A percentile compares a stretch with the other conserved stretches of the same genome.
Evolutionary conservation across 2,113 vertebrate species (phyloP).

Genomic region (Anas platyrhynchos): DNA sequence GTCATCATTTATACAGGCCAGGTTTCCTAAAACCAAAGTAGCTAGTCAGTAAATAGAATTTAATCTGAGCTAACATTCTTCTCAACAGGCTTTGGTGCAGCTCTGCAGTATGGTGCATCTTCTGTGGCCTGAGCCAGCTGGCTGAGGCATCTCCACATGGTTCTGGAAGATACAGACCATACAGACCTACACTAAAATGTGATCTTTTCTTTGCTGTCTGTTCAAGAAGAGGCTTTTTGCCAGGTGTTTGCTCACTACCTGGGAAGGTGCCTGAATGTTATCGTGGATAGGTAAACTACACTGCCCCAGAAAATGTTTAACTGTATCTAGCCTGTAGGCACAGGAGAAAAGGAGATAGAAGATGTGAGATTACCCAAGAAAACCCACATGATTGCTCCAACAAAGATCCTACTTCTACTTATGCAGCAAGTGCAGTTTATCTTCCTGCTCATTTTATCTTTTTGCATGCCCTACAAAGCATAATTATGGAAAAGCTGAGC

Average conservation of each 20-base stretch:
- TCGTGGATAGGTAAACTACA: neutral
- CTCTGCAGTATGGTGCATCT: neutral
- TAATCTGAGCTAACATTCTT: neutral
- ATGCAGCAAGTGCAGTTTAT: neutral
- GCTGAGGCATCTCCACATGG: neutral
- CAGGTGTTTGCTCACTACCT: neutral
- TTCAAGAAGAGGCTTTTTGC: neutral
- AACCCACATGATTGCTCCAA: neutral
- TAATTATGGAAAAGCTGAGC: neutral
- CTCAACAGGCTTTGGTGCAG: neutral
- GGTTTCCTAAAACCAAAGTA: neutral
- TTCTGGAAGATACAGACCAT: neutral
- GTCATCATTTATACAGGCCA: neutral
- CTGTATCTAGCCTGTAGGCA: neutral
- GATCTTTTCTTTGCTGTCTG: neutral
- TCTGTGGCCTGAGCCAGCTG: neutral
- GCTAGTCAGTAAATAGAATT: neutral
- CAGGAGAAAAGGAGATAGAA: neutral
- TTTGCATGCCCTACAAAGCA: neutral
- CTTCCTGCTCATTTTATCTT: neutral
- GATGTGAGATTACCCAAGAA: neutral
- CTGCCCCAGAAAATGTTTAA: neutral
- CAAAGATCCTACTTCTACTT: neutral
- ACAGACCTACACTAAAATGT: neutral
- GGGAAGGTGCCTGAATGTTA: neutral